Conservation (phyloP, 1,140 invertebrate genomes). For the Phthorimaea operculella region DNA sequence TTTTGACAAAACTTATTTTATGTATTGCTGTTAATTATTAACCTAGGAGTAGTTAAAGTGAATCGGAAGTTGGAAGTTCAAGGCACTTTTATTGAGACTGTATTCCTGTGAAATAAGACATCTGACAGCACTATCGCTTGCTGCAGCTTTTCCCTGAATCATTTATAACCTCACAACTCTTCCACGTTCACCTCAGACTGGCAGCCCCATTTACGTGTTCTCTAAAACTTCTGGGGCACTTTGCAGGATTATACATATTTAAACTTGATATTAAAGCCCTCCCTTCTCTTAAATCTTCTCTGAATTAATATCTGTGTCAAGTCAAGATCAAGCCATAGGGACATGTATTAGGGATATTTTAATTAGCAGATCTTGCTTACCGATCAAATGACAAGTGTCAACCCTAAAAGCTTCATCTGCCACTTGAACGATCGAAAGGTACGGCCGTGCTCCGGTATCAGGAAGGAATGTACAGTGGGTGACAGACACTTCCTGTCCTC, state of each 20-base stretch:
- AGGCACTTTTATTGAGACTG: too few relatives aligned
- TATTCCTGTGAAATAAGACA: background rate
- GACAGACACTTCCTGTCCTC: constrained; percentile 62
- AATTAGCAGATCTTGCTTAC: constrained; percentile 1
- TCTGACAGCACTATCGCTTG: background rate
- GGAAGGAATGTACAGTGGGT: constrained; percentile 67
- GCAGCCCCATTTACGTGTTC: background rate
- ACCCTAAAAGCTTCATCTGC: constrained; percentile 66
- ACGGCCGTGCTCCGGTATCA: constrained; percentile 63
- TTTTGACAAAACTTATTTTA: too few relatives aligned
- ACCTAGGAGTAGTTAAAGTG: too few relatives aligned
- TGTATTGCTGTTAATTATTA: too few relatives aligned
- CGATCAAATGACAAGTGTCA: constrained; percentile 27
- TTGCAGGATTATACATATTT: background rate
- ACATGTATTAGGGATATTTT: background rate
- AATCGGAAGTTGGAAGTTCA: too few relatives aligned
- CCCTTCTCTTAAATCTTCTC: background rate
- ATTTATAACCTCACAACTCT: constrained; percentile 14
- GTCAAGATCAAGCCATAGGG: background rate
- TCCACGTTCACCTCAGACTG: background rate
- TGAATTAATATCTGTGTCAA: too few relatives aligned
- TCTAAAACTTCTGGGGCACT: background rate
- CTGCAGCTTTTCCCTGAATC: constrained; percentile 8
- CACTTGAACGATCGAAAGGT: constrained; percentile 68
- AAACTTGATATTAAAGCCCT: background rate